A percentile compares a stretch with the other conserved stretches of the same genome.
Evolutionary conservation across 53 echinoderm and acorn worm genomes (phyloP).

Genomic region (Glandiceps talaboti): DNA sequence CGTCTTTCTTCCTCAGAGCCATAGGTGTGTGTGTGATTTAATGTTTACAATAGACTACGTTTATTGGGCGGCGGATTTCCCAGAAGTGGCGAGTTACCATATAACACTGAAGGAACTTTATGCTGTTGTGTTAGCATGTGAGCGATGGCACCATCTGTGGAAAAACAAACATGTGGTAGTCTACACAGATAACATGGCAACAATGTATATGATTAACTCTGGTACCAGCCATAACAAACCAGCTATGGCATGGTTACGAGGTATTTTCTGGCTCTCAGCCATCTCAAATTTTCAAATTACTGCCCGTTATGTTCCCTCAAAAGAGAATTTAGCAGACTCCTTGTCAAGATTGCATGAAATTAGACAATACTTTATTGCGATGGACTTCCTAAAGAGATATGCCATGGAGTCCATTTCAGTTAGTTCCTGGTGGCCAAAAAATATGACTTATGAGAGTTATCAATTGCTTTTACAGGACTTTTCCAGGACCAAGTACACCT

Average conservation of each 20-base stretch:
- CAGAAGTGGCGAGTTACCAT: not conserved
- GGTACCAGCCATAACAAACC: not conserved
- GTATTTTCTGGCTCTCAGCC: not conserved
- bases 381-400: not conserved
- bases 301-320: not conserved
- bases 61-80: not conserved
- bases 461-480: not conserved
- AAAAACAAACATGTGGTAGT: not conserved
- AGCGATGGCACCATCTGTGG: not conserved
- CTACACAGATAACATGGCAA: not conserved
- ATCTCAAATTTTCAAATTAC: not conserved
- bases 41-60: too few species aligned
- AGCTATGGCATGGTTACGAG: not conserved
- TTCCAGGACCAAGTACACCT: not conserved
- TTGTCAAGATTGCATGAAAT: not conserved
- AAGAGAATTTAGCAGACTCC: not conserved
- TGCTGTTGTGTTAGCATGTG: not conserved
- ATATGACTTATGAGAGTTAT: not conserved
- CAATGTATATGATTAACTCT: not conserved
- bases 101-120: not conserved
- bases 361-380: not conserved
- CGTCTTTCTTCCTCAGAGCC: too few species aligned
- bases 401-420: not conserved
- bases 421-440: not conserved
- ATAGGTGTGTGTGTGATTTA: too few species aligned